Conservation (phyloP, 1,140 invertebrate genomes). For the Mamestra configurata region DNA sequence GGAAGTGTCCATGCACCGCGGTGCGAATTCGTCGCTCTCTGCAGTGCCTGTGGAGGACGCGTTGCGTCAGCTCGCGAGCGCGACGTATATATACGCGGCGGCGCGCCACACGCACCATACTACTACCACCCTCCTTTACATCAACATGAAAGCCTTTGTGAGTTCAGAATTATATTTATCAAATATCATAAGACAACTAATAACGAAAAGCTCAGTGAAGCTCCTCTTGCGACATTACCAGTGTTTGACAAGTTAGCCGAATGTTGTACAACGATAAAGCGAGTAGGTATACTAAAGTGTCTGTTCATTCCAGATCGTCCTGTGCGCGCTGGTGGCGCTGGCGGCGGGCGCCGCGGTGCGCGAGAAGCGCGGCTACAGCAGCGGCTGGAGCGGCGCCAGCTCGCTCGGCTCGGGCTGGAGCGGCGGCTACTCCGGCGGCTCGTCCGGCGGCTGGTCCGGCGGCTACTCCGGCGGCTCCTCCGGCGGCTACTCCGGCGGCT, state of each 20-base stretch:
- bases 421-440: slow-evolving; percentile 33
- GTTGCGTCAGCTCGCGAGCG: slow-evolving; percentile 51
- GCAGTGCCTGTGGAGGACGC: slow-evolving; percentile 48
- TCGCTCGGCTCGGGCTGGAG: slow-evolving; percentile 16
- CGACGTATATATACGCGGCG: no score
- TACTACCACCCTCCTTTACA: no score
- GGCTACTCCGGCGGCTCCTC: no score
- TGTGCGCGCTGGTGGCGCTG: slow-evolving; percentile 42
- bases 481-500: no score
- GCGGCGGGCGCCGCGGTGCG: slow-evolving; percentile 29
- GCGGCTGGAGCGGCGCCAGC: neutral
- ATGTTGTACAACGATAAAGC: no score
- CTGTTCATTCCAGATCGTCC: slow-evolving; percentile 11
- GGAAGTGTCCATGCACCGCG: no score
- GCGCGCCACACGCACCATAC: no score
- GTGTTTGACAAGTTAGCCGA: no score
- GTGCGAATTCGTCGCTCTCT: no score
- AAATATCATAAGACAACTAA: no score
- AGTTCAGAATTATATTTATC: slow-evolving; percentile 35
- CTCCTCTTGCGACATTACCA: neutral
- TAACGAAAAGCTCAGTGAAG: no score
- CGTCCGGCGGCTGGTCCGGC: neutral
- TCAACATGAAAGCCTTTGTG: slow-evolving; percentile 59
- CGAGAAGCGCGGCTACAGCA: slow-evolving; percentile 41
- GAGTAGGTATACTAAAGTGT: neutral